Base-by-base conservation (phyloP, 2,797 vertebrate genomes). In the Catamblyrhynchus diadema region DNA sequence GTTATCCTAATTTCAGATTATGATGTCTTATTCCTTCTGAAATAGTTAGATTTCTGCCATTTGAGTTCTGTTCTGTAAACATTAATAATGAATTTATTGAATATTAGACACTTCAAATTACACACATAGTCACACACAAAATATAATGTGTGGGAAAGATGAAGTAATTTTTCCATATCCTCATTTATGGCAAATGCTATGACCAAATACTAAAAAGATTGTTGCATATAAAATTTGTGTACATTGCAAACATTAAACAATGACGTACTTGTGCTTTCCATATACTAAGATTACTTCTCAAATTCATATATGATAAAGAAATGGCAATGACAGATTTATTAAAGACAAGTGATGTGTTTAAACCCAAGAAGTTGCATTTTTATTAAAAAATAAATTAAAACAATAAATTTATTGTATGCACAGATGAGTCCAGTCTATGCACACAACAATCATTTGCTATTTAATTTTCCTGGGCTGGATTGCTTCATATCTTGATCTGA, bases 301-400 rank as follows among this genome's bases (percentile, higher is more conserved):
- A 98, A 98, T 97, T 98, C 70, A 64, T 97, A 89, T 97, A 96
- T 96, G 81, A 96, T 94, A 93, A 98, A 94, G 94, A 97, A 95
- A 98, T 94, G 97, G 96, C 97, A 86, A 92, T 72, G 98, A 93
- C 61, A 97, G 97, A 98, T 98, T 98, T 98, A 98, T 98, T 96
- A 97, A 97, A 97, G 93, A 97, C 92, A 98, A 98, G 97, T 97
- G 94, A 97, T 97, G 93, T 95, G 98, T 98, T 98, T 97, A 98
- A 98, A 97, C 81, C 67, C 69, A 81, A 92, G 48, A 97, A 97
- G 95, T 95, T 98, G 96, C 98, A 98, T 98, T 98, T 99, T 98
- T 98, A 95, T 88, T 95, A 92, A 95, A 98, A 98, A 95, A 94
- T 97, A 98, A 98, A 98, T 98, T 98, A 98, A 98, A 98, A 94